A percentile compares a stretch with the other conserved stretches of the same genome.
These are phyloP conservation scores for Neoitamus cyanurus DNA, from an alignment of 2,888 invertebrate species.

Conservation along the genomic window DNA sequence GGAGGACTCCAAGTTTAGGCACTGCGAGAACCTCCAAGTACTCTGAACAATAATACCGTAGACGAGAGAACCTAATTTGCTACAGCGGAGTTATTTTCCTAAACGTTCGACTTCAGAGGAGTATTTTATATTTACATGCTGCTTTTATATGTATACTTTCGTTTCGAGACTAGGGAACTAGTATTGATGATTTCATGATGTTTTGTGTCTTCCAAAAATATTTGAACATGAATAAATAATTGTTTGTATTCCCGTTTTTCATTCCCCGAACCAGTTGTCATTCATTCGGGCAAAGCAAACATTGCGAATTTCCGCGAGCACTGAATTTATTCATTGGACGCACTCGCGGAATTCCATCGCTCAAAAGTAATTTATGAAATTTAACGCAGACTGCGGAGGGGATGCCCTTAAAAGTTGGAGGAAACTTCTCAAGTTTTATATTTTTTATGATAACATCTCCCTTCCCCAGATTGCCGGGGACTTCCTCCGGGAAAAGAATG, in stretches of 20 bases:
- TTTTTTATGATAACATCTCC: slow-evolving; percentile 1
- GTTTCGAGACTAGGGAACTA: slow-evolving; percentile 11
- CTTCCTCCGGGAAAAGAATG: neutral
- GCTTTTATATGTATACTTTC: slow-evolving; percentile 30
- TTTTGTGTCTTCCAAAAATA: slow-evolving; percentile 38
- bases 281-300: neutral
- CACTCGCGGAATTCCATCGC: neutral
- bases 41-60: slow-evolving; percentile 70
- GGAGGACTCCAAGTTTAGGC: slow-evolving; percentile 90
- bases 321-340: neutral
- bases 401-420: neutral
- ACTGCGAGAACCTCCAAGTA: slow-evolving; percentile 89
- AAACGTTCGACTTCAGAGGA: neutral
- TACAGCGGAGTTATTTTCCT: slow-evolving; percentile 14
- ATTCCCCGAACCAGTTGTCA: neutral
- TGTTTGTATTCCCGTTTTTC: slow-evolving; percentile 5
- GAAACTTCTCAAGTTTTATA: neutral
- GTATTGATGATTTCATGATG: slow-evolving; percentile 20
- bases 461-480: neutral
- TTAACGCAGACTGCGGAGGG: neutral
- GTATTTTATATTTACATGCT: slow-evolving; percentile 35
- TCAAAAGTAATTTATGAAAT: neutral
- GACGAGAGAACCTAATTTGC: neutral
- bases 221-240: slow-evolving; percentile 27
- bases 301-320: neutral